A percentile compares a stretch with the other conserved stretches of the same genome.
Conservation (phyloP, 1,140 invertebrate species). For the Drosophila funebris region DNA sequence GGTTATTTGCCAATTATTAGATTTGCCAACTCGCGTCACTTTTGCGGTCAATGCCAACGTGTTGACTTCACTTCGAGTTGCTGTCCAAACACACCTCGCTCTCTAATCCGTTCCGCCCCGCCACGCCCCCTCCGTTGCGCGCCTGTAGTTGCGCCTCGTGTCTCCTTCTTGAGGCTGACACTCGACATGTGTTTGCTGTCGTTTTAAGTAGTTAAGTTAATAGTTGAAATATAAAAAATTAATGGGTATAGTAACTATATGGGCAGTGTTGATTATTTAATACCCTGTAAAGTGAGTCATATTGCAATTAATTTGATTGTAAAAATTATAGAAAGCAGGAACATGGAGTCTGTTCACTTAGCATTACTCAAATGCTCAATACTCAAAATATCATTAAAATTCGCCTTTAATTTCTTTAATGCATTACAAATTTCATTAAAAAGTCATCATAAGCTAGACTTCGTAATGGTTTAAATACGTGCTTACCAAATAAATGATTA, state of each 20-base stretch:
- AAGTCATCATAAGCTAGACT: background rate
- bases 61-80: constrained; percentile 20
- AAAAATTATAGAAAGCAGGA: too few species aligned
- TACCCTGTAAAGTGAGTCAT: too few species aligned
- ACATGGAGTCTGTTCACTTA: too few species aligned
- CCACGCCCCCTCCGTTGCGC: background rate
- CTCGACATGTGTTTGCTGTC: constrained; percentile 43
- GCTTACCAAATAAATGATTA: too few species aligned
- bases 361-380: too few species aligned
- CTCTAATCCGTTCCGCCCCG: background rate
- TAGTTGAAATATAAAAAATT: background rate
- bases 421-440: background rate
- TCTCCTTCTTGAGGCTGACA: constrained; percentile 12
- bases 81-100: background rate
- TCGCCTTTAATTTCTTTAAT: too few species aligned
- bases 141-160: constrained; percentile 2
- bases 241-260: background rate
- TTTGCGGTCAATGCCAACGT: constrained; percentile 81
- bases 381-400: too few species aligned
- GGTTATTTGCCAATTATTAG: constrained; percentile 25
- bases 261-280: background rate
- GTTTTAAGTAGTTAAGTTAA: constrained; percentile 21
- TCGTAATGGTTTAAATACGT: too few species aligned
- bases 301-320: too few species aligned
- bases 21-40: constrained; percentile 23